Evolutionary conservation across 1,140 invertebrate species (phyloP).

Genomic region (Nilaparvata lugens): DNA sequence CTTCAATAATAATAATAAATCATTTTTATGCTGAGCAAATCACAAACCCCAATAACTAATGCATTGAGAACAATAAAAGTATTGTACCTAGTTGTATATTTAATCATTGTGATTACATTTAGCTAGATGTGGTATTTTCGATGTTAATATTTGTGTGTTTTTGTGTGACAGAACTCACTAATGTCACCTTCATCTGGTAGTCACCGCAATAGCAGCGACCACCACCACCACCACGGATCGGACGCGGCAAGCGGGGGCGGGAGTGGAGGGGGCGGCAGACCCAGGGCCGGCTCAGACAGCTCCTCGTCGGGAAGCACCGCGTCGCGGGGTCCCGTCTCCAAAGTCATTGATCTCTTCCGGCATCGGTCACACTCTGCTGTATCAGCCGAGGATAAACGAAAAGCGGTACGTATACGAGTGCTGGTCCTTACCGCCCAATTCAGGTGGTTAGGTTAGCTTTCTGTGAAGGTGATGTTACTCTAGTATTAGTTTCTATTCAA

Average conservation of each 20-base stretch:
- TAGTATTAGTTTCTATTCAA: too few species aligned
- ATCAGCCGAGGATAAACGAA: conserved; percentile 58
- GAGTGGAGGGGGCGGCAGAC: conserved; percentile 30
- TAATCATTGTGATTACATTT: too few species aligned
- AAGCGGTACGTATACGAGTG: conserved; percentile 56
- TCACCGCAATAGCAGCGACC: conserved; percentile 19
- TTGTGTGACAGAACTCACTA: conserved; percentile 31
- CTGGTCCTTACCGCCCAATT: too few species aligned
- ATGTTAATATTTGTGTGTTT: too few species aligned
- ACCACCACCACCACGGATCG: background rate
- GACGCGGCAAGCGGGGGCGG: conserved; percentile 19
- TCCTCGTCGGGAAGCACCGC: conserved; percentile 20
- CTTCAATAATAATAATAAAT: too few species aligned
- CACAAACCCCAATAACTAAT: too few species aligned
- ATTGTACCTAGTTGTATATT: too few species aligned
- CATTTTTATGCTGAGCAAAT: too few species aligned
- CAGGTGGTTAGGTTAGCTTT: too few species aligned
- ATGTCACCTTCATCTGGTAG: conserved; percentile 30
- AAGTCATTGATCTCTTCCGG: conserved; percentile 84
- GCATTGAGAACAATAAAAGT: too few species aligned
- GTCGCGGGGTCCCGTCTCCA: conserved; percentile 59
- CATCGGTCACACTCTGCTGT: conserved; percentile 63
- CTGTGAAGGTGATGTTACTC: too few species aligned
- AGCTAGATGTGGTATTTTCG: too few species aligned
- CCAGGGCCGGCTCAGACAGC: conserved; percentile 42